Percentiles rank a stretch among this genome's conserved stretches.
These are phyloP conservation scores for Drosophila sproati DNA, from an alignment of 1,140 invertebrate species.

Conservation along the genomic window DNA sequence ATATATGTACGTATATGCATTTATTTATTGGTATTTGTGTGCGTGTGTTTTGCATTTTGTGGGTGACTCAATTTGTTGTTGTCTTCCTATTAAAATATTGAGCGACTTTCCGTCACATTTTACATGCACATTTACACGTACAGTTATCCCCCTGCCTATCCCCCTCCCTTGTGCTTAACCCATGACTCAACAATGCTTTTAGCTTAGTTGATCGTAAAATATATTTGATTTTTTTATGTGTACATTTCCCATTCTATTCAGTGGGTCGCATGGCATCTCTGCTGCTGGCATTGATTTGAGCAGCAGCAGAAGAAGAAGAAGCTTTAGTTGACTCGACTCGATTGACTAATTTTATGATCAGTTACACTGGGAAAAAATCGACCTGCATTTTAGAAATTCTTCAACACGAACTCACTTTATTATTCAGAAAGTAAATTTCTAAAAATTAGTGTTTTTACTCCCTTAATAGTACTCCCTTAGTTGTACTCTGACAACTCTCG, in stretches of 20 bases:
- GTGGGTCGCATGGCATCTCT: not conserved
- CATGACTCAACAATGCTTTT: constrained; percentile 50
- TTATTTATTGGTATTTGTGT: constrained; percentile 9
- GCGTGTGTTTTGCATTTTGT: constrained; percentile 35
- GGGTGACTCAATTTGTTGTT: constrained; percentile 73
- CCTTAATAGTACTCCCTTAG: too few species aligned
- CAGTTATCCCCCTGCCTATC: constrained; percentile 10
- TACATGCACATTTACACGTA: constrained; percentile 68
- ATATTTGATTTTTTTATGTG: constrained; percentile 35
- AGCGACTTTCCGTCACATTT: constrained; percentile 76
- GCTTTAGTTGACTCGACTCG: constrained; percentile 8
- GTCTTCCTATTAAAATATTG: constrained; percentile 68
- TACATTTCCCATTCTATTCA: constrained; percentile 19
- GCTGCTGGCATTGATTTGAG: constrained; percentile 33
- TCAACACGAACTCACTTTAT: too few species aligned
- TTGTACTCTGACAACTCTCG: too few species aligned
- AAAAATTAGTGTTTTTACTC: too few species aligned
- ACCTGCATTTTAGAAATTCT: too few species aligned
- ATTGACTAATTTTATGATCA: constrained; percentile 46
- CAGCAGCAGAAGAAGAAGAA: too few species aligned
- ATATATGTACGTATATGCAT: not conserved
- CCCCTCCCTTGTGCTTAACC: not conserved
- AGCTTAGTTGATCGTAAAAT: constrained; percentile 47
- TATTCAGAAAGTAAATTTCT: too few species aligned
- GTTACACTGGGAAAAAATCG: too few species aligned